These are phyloP conservation scores for Episyrphus balteatus DNA, from an alignment of 1,140 invertebrate genomes.

Conservation along the genomic window DNA sequence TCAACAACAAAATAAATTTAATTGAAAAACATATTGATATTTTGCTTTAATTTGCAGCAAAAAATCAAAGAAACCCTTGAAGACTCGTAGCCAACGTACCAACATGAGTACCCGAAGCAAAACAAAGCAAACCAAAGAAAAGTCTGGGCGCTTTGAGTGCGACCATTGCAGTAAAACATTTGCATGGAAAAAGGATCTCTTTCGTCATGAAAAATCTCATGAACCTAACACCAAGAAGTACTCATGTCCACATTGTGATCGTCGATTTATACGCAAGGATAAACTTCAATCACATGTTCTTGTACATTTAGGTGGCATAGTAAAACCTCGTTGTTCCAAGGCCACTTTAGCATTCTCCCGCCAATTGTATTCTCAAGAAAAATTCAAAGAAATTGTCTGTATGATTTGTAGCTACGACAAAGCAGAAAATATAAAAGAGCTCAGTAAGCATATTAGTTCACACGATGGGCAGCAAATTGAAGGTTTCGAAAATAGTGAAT, in stretches of 20 bases:
- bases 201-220: constrained; percentile 19
- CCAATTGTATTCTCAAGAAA: constrained; percentile 16
- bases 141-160: constrained; percentile 13
- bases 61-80: too few relatives aligned
- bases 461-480: constrained; percentile 8
- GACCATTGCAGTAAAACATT: constrained; percentile 20
- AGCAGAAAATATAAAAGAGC: constrained; percentile 12
- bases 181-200: constrained; percentile 24
- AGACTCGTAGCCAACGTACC: too few relatives aligned
- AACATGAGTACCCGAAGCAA: too few relatives aligned
- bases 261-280: constrained; percentile 22
- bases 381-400: constrained; percentile 15
- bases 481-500: constrained; percentile 13
- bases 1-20: too few relatives aligned
- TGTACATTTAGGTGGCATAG: constrained; percentile 10
- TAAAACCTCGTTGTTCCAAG: constrained; percentile 1
- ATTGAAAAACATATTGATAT: too few relatives aligned
- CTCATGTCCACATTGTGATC: constrained; percentile 18
- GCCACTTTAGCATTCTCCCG: constrained; percentile 20
- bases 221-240: constrained; percentile 9
- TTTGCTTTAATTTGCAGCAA: too few relatives aligned
- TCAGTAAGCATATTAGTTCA: constrained; percentile 14
- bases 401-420: constrained; percentile 18
- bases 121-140: too few relatives aligned
- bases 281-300: constrained; percentile 21